Evolutionary conservation across 2,113 vertebrate genomes (phyloP).

Genomic region (Nettapus auritus): DNA sequence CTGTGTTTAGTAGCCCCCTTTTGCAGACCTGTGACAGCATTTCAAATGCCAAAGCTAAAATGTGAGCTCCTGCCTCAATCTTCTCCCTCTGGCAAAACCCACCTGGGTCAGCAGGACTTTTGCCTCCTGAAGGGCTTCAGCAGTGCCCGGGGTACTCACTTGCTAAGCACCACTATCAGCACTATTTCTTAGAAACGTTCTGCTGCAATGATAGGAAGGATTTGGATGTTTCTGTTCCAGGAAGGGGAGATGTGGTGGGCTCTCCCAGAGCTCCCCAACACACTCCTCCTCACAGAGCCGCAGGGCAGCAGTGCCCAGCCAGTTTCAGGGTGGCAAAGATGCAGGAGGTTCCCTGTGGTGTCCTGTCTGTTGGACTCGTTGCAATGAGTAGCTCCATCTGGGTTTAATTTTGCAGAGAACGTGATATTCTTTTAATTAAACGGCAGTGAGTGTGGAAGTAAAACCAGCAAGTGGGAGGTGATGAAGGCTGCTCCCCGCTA

Average conservation of each 20-base stretch:
- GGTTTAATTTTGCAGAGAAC: neutral
- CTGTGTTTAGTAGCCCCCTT: neutral
- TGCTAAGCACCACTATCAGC: neutral
- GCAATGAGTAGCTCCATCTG: neutral
- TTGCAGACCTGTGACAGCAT: neutral
- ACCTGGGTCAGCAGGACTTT: neutral
- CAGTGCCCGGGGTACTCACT: neutral
- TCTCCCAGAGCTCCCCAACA: no score
- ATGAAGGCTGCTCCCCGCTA: neutral
- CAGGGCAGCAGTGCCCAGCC: neutral
- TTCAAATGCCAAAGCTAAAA: neutral
- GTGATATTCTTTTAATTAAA: neutral
- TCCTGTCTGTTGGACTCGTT: neutral
- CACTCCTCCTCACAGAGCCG: no score
- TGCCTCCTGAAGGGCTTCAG: neutral
- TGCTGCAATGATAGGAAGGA: neutral
- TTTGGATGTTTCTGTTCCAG: neutral
- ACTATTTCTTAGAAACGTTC: neutral
- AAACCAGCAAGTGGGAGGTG: neutral
- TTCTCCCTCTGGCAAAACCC: neutral
- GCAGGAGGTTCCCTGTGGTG: neutral
- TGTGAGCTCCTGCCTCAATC: neutral
- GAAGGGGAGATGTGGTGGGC: no score
- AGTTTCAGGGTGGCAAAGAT: neutral
- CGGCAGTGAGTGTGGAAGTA: neutral